phyloP scores from a whole-genome alignment of 2,113 vertebrate species.

The Pipra filicauda region DNA sequence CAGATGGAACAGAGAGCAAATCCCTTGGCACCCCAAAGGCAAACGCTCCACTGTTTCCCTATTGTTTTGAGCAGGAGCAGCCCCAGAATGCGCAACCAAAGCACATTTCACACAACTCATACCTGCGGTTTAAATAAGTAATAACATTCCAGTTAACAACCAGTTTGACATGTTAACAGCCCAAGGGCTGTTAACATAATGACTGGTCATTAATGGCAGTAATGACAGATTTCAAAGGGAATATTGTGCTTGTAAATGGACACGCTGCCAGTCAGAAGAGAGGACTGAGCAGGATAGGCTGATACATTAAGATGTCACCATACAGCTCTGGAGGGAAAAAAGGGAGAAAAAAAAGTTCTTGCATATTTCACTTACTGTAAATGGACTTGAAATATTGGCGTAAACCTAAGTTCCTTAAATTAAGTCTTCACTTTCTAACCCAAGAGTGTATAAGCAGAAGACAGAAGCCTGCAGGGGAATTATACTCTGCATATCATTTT shows the following conservation, averaged over 20 bases:
- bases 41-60: neutral
- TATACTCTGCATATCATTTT: conserved; percentile 61
- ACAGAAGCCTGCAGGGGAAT: conserved; percentile 67
- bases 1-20: conserved; percentile 35
- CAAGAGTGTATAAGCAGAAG: conserved; percentile 40
- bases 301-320: conserved; percentile 48
- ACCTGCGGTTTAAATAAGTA: conserved; percentile 65
- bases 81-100: neutral
- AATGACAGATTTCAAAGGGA: conserved; percentile 72
- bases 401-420: conserved; percentile 62
- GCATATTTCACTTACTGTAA: conserved; percentile 45
- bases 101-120: conserved; percentile 18
- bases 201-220: conserved; percentile 71
- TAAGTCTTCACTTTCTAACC: conserved; percentile 64
- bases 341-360: neutral
- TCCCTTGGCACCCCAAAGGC: conserved; percentile 26
- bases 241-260: conserved; percentile 63
- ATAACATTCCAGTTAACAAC: conserved; percentile 65
- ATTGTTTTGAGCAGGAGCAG: conserved; percentile 16
- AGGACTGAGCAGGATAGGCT: conserved; percentile 1
- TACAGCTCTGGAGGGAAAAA: conserved; percentile 5
- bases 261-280: conserved; percentile 41
- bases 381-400: conserved; percentile 41
- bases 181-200: conserved; percentile 68
- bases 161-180: conserved; percentile 70